Evolutionary conservation across 1,140 invertebrate genomes (phyloP), one percentile per base, ranked within the genome.

Genomic region (Dufourea novaeangliae): DNA sequence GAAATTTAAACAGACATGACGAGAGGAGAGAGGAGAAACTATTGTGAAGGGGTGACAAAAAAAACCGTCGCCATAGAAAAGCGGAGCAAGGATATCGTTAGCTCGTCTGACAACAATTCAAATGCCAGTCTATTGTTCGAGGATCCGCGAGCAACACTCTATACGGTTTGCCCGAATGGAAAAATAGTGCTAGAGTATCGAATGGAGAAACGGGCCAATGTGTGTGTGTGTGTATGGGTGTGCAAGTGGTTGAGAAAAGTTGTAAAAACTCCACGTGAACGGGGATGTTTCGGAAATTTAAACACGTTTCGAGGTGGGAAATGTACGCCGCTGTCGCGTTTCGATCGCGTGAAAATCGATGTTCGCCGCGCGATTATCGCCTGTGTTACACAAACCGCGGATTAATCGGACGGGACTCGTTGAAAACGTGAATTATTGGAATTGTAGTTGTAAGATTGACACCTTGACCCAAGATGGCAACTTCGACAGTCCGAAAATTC

Each of bases 51-150:
- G 25, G 32, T 17, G 29, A 25, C n/a, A 12, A 20, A 6, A n/a
- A 29, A 54, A 54, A 11, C 32, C 12, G 32, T 52, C 29, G 2
- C 0, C 22, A 32, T 17, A 39, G 44, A n/a, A 63, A 72, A 64
- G 29, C 20, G 32, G 59, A 54, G 17, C 32, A 39, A 54, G 14
- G 70, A 73, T 52, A 73, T 73, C 25, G 59, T 73, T 62, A 27
- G 32, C 22, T 17, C 44, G 25, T 8, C 11, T 52, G 46, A 32
- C 46, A 52, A 63, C 44, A 39, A 73, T 66, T 66, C 34, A 37
- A 63, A 52, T 17, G 37, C 61, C 6, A 39, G 34, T 54, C 46
- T 20, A 25, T 73, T 73, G 46, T 73, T 32, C 34, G 34, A 50
- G 12, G 12, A n/a, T n/a, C 25, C 14, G 22, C 71, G 44, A 29